Conservation (phyloP, 2,113 vertebrate genomes). For the Pachycephala philippinensis region DNA sequence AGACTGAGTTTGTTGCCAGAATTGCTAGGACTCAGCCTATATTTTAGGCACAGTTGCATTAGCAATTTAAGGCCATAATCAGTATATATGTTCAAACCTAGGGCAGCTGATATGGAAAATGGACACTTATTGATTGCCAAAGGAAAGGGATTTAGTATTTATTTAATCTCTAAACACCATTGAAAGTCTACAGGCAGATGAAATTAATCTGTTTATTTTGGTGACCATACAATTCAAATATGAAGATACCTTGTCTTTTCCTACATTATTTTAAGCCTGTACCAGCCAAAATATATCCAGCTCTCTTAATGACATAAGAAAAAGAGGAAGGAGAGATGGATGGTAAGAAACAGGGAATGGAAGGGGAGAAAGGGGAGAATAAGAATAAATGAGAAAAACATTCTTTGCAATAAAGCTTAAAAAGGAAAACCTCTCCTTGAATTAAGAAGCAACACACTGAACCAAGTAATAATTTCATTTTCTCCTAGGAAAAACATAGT, state of each 20-base stretch:
- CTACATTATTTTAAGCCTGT: background rate
- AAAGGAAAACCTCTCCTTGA: background rate
- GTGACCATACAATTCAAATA: background rate
- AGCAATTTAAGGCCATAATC: slow-evolving; percentile 6
- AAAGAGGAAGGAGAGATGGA: background rate
- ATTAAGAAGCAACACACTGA: background rate
- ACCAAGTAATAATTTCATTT: background rate
- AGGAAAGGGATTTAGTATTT: background rate
- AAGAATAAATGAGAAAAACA: background rate
- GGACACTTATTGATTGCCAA: background rate
- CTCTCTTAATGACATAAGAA: background rate
- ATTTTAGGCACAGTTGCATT: background rate
- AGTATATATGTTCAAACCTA: background rate
- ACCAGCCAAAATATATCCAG: background rate
- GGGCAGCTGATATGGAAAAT: background rate
- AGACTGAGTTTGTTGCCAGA: slow-evolving; percentile 15
- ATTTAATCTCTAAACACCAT: background rate
- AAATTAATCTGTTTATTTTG: background rate
- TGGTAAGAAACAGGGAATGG: rapidly evolving
- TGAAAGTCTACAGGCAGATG: background rate
- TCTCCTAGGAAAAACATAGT: background rate
- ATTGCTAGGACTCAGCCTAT: background rate
- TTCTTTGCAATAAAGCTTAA: background rate
- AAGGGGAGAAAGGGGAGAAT: background rate
- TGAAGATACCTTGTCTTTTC: background rate